A percentile compares a stretch with the other conserved stretches of the same genome.
Conservation (phyloP, 2,797 vertebrate species). For the Petrocephalus sullivani region DNA sequence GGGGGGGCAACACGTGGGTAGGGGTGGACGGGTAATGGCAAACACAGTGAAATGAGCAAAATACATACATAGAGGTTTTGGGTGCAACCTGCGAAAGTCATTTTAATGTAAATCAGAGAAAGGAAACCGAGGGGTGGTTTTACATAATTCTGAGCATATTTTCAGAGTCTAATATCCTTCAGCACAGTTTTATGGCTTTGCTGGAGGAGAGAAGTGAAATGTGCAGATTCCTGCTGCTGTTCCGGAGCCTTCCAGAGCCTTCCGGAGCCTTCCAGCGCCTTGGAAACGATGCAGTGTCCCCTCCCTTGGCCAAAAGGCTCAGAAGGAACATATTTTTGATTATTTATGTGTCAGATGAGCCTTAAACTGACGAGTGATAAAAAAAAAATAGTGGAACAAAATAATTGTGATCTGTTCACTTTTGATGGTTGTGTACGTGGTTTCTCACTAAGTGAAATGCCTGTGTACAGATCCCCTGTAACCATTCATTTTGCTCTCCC, state of each 20-base stretch:
- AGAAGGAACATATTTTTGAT: not conserved
- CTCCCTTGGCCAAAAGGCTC: slow-evolving; percentile 57
- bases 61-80: slow-evolving; percentile 71
- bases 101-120: slow-evolving; percentile 77
- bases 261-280: too few species aligned
- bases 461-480: not conserved
- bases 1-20: slow-evolving; percentile 65
- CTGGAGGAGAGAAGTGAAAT: slow-evolving; percentile 58
- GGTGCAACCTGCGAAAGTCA: slow-evolving; percentile 63
- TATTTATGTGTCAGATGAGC: not conserved
- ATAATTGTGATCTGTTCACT: not conserved
- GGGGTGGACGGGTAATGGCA: slow-evolving; percentile 55
- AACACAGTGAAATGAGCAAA: slow-evolving; percentile 72
- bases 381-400: not conserved
- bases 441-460: not conserved
- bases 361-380: not conserved
- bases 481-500: not conserved
- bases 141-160: slow-evolving; percentile 66
- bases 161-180: slow-evolving; percentile 57
- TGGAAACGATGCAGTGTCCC: slow-evolving; percentile 48
- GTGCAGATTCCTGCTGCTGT: slow-evolving; percentile 68
- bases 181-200: slow-evolving; percentile 62
- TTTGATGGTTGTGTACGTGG: not conserved
- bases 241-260: slow-evolving; percentile 9
- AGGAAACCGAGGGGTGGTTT: slow-evolving; percentile 59